These are phyloP conservation scores for Heliconius nattereri DNA, from an alignment of 1,140 invertebrate species.

Conservation along the genomic window DNA sequence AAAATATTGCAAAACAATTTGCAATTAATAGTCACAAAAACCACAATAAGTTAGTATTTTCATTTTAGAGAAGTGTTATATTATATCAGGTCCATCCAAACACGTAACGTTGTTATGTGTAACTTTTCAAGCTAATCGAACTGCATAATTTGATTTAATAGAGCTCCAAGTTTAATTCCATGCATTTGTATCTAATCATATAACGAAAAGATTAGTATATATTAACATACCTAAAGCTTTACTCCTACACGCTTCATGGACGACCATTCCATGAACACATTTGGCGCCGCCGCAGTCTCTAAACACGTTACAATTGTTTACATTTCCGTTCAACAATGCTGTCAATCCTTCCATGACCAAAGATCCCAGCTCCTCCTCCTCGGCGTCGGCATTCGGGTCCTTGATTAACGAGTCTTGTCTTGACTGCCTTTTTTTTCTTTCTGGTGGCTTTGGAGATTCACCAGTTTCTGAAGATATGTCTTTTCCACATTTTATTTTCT, in stretches of 20 bases:
- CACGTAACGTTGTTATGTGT: no score
- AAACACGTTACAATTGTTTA: conserved; percentile 95
- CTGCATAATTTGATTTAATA: no score
- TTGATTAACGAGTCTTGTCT: conserved; percentile 80
- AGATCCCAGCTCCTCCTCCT: conserved; percentile 90
- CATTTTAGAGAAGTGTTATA: no score
- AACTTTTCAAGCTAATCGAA: no score
- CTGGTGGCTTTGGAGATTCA: conserved; percentile 66
- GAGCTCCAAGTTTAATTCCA: no score
- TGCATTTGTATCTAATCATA: no score
- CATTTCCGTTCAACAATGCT: conserved; percentile 89
- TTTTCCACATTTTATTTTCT: conserved; percentile 54
- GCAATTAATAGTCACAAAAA: no score
- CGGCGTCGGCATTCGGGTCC: conserved; percentile 73
- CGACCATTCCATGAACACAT: conserved; percentile 94
- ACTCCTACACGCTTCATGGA: conserved; percentile 90
- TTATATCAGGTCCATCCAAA: no score
- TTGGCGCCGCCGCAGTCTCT: conserved; percentile 95
- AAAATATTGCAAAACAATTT: neutral
- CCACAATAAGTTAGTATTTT: no score
- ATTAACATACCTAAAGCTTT: conserved; percentile 84
- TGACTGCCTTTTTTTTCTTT: conserved; percentile 66
- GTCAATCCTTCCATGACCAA: conserved; percentile 94
- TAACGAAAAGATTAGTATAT: no score
- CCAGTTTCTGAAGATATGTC: conserved; percentile 40